Base-by-base conservation (phyloP, 2,113 vertebrate genomes). In the Sceloporus tristichus region DNA sequence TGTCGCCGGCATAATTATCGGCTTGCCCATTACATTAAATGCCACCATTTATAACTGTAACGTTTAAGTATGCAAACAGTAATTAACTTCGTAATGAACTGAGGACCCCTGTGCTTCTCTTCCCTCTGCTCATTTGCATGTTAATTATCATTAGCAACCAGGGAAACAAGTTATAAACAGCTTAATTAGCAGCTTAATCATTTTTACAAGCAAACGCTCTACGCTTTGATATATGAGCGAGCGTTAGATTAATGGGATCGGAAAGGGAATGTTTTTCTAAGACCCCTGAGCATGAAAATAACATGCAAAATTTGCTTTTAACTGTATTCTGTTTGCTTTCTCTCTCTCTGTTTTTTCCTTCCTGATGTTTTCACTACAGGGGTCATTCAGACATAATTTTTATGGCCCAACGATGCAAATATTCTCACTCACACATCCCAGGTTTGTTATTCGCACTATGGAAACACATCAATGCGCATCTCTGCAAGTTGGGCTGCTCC, bases 111-210 rank as follows among this genome's bases (percentile, higher is more conserved):
- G 95, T 93, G 96, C 95, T 96, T 96, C 95, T 96, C 96, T 95
- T 97, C 98, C 97, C 97, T 89, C 89, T 96, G 96, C 98, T 98
- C 95, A 99, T 99, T 99, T 99, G 98, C 98, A 99, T 99, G 97
- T 98, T 98, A 98, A 99, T 99, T 98, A 98, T 98, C 97, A 98
- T 97, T 97, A 97, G 97, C 96, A 85, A 97, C 96, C 92, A 90
- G 96, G 95, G 97, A 97, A 97, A 97, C 97, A 96, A 96, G 95
- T 96, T 97, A 96, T 97, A 96, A 97, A 97, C 95, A 96, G 97
- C 96, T 97, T 97, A 98, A 98, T 98, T 97, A 98, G 97, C 95
- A 97, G 96, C 97, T 96, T 92, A 96, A 98, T 98, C 97, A 98
- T 97, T 97, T 97, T 95, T 97, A 97, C 97, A 97, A 96, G 96